Percentiles rank a stretch among this genome's conserved stretches.
Conservation (phyloP, 2,888 invertebrate species). For the Bedellia somnulentella region DNA sequence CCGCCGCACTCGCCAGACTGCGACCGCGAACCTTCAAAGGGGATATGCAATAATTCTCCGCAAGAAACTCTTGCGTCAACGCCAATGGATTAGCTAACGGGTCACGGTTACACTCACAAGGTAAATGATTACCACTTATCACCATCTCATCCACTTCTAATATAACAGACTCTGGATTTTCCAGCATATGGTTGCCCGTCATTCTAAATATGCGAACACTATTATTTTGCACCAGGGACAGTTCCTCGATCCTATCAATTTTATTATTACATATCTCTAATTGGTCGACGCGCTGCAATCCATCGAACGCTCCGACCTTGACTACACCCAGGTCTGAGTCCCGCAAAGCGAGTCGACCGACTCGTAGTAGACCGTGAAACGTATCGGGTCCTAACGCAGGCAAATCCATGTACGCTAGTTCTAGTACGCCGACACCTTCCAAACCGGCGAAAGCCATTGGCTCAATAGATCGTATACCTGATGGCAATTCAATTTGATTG, state of each 20-base stretch:
- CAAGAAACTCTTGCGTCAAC: constrained; percentile 66
- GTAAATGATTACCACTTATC: constrained; percentile 79
- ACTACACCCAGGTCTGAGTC: constrained; percentile 82
- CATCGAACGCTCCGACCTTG: constrained; percentile 74
- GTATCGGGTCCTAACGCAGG: constrained; percentile 69
- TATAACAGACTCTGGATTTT: constrained; percentile 73
- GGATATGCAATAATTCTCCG: constrained; percentile 83
- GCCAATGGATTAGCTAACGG: constrained; percentile 76
- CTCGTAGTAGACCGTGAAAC: constrained; percentile 75
- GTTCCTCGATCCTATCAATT: constrained; percentile 78
- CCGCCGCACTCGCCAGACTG: constrained; percentile 63
- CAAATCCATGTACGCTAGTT: constrained; percentile 83
- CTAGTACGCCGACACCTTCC: constrained; percentile 79
- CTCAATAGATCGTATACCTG: constrained; percentile 73
- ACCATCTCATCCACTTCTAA: constrained; percentile 71
- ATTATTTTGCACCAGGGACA: constrained; percentile 71
- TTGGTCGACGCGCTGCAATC: constrained; percentile 69
- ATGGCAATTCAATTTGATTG: constrained; percentile 80
- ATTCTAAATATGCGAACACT: constrained; percentile 72
- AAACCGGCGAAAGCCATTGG: constrained; percentile 80
- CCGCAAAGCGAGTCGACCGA: constrained; percentile 74
- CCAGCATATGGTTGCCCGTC: constrained; percentile 82
- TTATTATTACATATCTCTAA: constrained; percentile 83
- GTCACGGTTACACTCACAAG: constrained; percentile 84
- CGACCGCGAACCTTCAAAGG: constrained; percentile 81